A percentile compares a stretch with the other conserved stretches of the same genome.
Conservation (phyloP, 2,113 vertebrate genomes). For the Mugil cephalus region DNA sequence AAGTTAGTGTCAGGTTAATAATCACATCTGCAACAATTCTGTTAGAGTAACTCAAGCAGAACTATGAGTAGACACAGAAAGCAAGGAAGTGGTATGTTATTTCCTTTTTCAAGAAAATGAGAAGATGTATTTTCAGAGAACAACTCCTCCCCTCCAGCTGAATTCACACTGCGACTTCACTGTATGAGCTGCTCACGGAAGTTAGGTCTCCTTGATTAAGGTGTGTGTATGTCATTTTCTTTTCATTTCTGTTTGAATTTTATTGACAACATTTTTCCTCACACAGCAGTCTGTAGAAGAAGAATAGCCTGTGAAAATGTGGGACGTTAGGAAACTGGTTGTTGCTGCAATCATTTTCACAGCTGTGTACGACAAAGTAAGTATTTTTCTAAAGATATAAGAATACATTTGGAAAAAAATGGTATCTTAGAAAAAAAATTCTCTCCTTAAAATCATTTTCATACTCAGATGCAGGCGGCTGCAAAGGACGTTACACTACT, state of each 20-base stretch:
- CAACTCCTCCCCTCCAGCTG: background rate
- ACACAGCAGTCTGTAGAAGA: conserved; percentile 10
- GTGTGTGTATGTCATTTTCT: conserved; percentile 43
- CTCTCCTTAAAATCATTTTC: background rate
- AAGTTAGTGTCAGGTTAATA: too few species aligned
- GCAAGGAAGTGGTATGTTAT: background rate
- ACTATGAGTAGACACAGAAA: background rate
- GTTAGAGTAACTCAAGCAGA: background rate
- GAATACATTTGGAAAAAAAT: background rate
- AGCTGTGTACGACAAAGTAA: conserved; percentile 46
- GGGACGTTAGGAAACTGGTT: conserved; percentile 6
- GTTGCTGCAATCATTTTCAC: conserved; percentile 24
- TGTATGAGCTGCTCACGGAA: background rate
- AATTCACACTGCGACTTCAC: background rate
- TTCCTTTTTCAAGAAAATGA: conserved; percentile 71
- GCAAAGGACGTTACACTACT: background rate
- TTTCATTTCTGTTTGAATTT: background rate
- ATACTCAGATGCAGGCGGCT: conserved; percentile 34
- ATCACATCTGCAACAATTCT: background rate
- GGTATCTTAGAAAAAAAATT: background rate
- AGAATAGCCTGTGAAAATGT: conserved; percentile 50
- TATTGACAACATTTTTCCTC: background rate
- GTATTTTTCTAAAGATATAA: conserved; percentile 9
- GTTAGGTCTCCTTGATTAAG: background rate
- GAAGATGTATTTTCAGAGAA: conserved; percentile 19